Percentiles rank a stretch among this genome's conserved stretches.
Conservation (phyloP, 2,113 vertebrate species). For the Accipiter cooperii region DNA sequence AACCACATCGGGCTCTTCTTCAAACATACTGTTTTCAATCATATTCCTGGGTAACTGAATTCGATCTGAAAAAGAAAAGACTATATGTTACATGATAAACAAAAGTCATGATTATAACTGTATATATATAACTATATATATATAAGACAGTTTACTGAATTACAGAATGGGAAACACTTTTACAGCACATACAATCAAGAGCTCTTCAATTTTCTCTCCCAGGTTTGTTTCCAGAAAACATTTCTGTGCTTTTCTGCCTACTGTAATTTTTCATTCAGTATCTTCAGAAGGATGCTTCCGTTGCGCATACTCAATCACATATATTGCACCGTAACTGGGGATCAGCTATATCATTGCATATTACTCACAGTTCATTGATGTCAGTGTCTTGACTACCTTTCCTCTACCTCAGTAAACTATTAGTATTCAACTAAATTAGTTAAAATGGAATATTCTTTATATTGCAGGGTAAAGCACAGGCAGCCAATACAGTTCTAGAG, state of each 20-base stretch:
- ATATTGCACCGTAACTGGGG: background rate
- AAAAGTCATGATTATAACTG: background rate
- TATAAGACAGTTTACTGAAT: background rate
- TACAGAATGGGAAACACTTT: background rate
- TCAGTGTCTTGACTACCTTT: background rate
- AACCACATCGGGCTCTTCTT: constrained; percentile 94
- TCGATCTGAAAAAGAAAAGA: constrained; percentile 73
- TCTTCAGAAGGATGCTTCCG: background rate
- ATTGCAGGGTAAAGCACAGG: background rate
- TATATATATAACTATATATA: no score
- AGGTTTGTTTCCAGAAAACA: background rate
- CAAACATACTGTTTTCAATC: constrained; percentile 99
- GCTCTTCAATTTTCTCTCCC: background rate
- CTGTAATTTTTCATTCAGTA: background rate
- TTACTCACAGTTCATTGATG: background rate
- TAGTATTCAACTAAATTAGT: background rate
- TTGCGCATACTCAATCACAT: background rate
- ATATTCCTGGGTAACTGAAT: constrained; percentile 91
- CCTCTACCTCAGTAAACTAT: background rate
- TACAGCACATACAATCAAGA: background rate
- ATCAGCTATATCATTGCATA: background rate
- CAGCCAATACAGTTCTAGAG: background rate
- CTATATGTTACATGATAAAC: background rate
- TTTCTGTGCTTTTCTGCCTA: background rate
- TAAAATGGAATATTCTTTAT: background rate